Base-by-base conservation (phyloP, 2,113 vertebrate species). In the Xiphophorus hellerii region DNA sequence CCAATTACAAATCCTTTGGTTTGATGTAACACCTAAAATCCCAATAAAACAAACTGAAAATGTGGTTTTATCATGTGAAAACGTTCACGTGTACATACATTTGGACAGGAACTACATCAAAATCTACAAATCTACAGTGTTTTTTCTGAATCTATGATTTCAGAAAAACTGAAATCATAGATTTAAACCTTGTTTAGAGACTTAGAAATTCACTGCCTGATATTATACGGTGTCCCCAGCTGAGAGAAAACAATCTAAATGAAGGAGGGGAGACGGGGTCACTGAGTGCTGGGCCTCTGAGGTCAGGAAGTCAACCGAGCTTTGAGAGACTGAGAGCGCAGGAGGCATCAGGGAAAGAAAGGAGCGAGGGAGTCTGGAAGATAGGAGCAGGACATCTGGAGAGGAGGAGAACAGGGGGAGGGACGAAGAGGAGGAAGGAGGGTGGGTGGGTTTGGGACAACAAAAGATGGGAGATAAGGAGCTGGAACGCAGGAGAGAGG, bases 371-470 rank as follows among this genome's bases (percentile, higher is more conserved):
- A 86, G 91, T 93, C 91, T 93, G 92, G 88, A 92, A 92, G 92
- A 93, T 92, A 92, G 92, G 90, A 92, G 66, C 72, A 77, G 92
- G 92, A 92, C 92, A 93, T 93, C 92, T 93, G 92, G 92, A 92
- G 91, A 90, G 91, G 92, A 91, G 89, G 91, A 84, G 91, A 88
- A 70, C 72, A 72, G 80, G 80, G 84, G 89, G 86, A 80, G 89
- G 89, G 80, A 78, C 84, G 80, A 73, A 66, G 75, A 63, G 84
- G 60, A 84, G 84, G 89, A 68, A 80, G 68, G 81, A 84, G 83
- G 84, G 80, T 82, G 88, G 88, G 87, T 71, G 87, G 11, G 78
- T 10, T 79, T 84, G 58, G 37, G 76, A 90, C 84, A 92, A 93
- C 90, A 84, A 88, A 85, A 82, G 84, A 88, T 66, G 78, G 84